Conservation (phyloP, 2,888 invertebrate genomes). For the Tipula lateralis region DNA sequence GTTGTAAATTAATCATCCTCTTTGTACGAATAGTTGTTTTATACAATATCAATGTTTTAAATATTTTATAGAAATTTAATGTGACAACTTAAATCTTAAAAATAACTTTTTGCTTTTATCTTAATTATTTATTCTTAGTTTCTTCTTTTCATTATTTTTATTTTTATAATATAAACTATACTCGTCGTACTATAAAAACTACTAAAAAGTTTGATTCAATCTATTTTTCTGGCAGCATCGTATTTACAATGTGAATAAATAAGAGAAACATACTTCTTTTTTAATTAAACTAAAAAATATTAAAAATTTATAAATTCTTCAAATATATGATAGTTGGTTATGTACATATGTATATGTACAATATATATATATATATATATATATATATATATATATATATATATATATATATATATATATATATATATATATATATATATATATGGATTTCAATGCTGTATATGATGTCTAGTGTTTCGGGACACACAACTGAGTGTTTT, state of each 20-base stretch:
- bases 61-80: not conserved
- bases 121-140: not conserved
- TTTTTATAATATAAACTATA: not conserved
- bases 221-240: not conserved
- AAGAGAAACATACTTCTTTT: not conserved
- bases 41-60: not conserved
- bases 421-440: too few relatives aligned
- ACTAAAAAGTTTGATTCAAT: not conserved
- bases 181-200: not conserved
- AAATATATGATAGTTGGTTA: too few relatives aligned
- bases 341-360: too few relatives aligned
- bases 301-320: too few relatives aligned
- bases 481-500: too few relatives aligned
- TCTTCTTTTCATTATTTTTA: not conserved
- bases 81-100: not conserved
- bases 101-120: not conserved
- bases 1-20: too few relatives aligned
- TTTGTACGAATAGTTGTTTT: not conserved
- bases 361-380: too few relatives aligned
- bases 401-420: too few relatives aligned
- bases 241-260: not conserved
- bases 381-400: too few relatives aligned
- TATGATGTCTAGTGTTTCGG: too few relatives aligned
- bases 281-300: not conserved
- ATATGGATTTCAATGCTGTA: too few relatives aligned